These are phyloP conservation scores for Coregonus ussuriensis DNA, from an alignment of 2,797 vertebrate genomes.

Conservation along the genomic window DNA sequence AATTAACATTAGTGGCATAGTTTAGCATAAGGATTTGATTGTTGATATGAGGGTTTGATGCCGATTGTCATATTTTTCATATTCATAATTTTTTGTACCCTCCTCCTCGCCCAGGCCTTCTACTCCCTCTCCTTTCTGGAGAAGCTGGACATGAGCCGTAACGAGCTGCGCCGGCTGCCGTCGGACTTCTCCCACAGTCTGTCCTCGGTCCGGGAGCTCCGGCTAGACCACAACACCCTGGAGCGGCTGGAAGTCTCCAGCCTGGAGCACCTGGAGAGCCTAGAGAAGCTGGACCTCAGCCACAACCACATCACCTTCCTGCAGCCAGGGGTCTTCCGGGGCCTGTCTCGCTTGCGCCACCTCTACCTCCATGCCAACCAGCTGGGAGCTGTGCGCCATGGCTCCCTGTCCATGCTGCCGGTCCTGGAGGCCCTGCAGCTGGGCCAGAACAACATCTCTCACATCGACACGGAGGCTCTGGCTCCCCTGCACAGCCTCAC, in stretches of 20 bases:
- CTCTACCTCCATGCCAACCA: constrained; percentile 73
- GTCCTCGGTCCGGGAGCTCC: constrained; percentile 67
- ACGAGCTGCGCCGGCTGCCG: constrained; percentile 62
- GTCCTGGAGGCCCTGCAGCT: constrained; percentile 76
- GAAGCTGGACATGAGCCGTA: constrained; percentile 76
- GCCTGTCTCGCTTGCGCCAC: constrained; percentile 73
- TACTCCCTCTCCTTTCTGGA: constrained; percentile 72
- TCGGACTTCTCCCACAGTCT: constrained; percentile 70
- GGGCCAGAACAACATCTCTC: constrained; percentile 73
- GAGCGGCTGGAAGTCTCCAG: constrained; percentile 46
- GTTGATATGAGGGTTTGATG: background rate
- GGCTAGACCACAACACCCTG: constrained; percentile 70
- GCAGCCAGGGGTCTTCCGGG: constrained; percentile 66
- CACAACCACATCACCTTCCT: constrained; percentile 65
- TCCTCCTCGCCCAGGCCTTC: constrained; percentile 50
- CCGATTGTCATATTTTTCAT: background rate
- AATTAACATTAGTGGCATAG: background rate
- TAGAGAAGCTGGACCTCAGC: constrained; percentile 74
- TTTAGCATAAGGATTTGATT: background rate
- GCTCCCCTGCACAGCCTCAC: constrained; percentile 69
- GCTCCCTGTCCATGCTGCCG: constrained; percentile 72
- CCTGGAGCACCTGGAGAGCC: constrained; percentile 65
- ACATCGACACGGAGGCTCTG: constrained; percentile 70
- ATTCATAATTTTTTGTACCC: constrained; percentile 3
- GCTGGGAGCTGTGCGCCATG: constrained; percentile 60